A percentile compares a stretch with the other conserved stretches of the same genome.
Evolutionary conservation across 1,140 invertebrate species (phyloP).

Genomic region (Bradysia coprophila): DNA sequence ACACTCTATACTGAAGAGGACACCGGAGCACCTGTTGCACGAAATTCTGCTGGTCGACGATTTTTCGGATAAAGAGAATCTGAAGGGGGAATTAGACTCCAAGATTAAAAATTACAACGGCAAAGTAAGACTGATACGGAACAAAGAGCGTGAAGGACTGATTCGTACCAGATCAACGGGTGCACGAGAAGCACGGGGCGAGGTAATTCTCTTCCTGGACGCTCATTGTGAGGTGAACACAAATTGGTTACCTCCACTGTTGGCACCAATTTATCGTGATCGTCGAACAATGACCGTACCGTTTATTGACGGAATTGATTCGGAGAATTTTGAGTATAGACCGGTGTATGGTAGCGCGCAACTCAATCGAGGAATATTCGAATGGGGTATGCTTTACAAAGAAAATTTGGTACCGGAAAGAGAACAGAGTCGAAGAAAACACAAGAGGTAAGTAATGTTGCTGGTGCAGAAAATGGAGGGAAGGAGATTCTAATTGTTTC

Average conservation of each 20-base stretch:
- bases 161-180: constrained; percentile 83
- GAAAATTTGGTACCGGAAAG: constrained; percentile 82
- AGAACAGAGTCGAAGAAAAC: constrained; percentile 52
- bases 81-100: constrained; percentile 74
- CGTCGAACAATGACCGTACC: constrained; percentile 90
- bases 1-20: constrained; percentile 84
- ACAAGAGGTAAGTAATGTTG: too few species aligned
- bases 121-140: constrained; percentile 75
- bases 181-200: constrained; percentile 81
- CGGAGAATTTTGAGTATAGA: constrained; percentile 84
- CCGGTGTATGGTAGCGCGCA: constrained; percentile 72
- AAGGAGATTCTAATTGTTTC: too few species aligned
- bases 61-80: constrained; percentile 88
- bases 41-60: constrained; percentile 98
- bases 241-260: constrained; percentile 91
- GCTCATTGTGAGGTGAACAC: constrained; percentile 84
- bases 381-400: constrained; percentile 99
- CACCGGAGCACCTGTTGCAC: constrained; percentile 75
- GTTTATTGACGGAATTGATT: constrained; percentile 93
- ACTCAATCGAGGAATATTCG: constrained; percentile 85
- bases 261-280: constrained; percentile 84
- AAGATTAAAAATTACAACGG: constrained; percentile 76
- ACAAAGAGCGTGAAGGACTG: constrained; percentile 71
- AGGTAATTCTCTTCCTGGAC: constrained; percentile 96
- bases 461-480: too few species aligned